Conservation (phyloP, 2,888 invertebrate species). For the Tromatobia lineatoria region DNA sequence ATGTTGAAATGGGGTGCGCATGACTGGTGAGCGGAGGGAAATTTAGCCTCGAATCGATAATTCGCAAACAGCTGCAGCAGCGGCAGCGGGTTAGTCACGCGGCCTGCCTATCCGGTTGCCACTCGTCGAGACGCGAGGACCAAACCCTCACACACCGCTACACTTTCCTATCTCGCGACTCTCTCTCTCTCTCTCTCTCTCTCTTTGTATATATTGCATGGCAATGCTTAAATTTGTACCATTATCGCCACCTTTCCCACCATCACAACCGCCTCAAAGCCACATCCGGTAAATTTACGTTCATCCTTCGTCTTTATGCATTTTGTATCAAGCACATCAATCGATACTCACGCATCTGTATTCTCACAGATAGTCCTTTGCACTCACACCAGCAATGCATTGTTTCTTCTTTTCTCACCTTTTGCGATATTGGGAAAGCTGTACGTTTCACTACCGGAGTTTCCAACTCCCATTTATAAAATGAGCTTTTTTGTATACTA, state of each 20-base stretch:
- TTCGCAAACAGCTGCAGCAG: slow-evolving; percentile 81
- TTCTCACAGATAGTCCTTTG: neutral
- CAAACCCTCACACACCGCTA: slow-evolving; percentile 8
- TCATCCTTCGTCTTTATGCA: slow-evolving; percentile 5
- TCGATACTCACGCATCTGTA: slow-evolving; percentile 3
- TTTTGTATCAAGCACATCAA: slow-evolving; percentile 10
- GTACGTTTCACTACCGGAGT: neutral
- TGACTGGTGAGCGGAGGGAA: slow-evolving; percentile 76
- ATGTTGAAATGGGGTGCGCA: slow-evolving; percentile 76
- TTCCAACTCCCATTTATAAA: too few relatives aligned
- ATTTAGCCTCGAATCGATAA: slow-evolving; percentile 81
- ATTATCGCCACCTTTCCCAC: slow-evolving; percentile 12
- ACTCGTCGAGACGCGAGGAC: slow-evolving; percentile 63
- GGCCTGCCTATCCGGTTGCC: slow-evolving; percentile 78
- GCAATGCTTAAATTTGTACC: slow-evolving; percentile 61
- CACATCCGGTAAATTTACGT: slow-evolving; percentile 1
- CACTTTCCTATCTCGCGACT: slow-evolving; percentile 6
- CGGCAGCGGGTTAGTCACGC: slow-evolving; percentile 81
- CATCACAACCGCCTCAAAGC: neutral
- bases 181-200: neutral
- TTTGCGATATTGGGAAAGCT: neutral
- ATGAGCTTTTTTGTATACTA: too few relatives aligned
- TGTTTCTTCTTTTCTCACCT: neutral
- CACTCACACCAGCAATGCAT: neutral
- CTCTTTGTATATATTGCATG: neutral